A percentile compares a stretch with the other conserved stretches of the same genome.
phyloP scores from a whole-genome alignment of 2,797 vertebrate genomes.

The Centroberyx gerrardi region DNA sequence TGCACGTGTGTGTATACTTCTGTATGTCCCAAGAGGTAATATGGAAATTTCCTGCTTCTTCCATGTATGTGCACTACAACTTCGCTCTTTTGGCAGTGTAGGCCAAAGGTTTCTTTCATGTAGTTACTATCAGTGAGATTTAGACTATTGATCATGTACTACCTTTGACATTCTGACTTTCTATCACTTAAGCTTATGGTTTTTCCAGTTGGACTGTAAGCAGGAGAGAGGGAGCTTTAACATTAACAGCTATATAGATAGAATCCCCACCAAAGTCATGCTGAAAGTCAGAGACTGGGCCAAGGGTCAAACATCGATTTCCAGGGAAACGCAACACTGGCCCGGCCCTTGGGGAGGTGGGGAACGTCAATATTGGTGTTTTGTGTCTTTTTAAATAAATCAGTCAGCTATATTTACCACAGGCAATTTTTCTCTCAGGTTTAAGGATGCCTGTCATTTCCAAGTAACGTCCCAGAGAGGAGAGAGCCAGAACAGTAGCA shows the following conservation, averaged over 20 bases:
- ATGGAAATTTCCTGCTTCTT: background rate
- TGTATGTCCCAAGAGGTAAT: no score
- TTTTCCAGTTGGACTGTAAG: conserved; percentile 21
- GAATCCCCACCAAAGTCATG: conserved; percentile 61
- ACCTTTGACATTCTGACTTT: no score
- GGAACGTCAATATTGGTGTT: conserved; percentile 58
- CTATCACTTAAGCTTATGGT: conserved; percentile 17
- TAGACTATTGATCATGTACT: no score
- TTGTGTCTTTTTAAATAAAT: conserved; percentile 66
- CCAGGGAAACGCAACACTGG: conserved; percentile 54
- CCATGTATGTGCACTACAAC: background rate
- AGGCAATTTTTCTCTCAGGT: background rate
- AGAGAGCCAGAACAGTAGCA: background rate
- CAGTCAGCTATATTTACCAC: conserved; percentile 42
- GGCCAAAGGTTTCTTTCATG: background rate
- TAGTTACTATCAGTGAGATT: background rate
- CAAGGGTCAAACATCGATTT: conserved; percentile 75
- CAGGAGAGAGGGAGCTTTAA: conserved; percentile 15
- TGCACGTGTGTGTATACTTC: conserved; percentile 5
- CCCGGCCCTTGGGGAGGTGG: conserved; percentile 9
- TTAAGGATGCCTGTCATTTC: conserved; percentile 7
- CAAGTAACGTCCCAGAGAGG: background rate
- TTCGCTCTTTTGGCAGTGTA: background rate
- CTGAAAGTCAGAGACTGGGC: conserved; percentile 70
- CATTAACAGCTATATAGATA: conserved; percentile 39